phyloP scores from a whole-genome alignment of 2,888 invertebrate genomes.

The Lepidochitona cinerea region DNA sequence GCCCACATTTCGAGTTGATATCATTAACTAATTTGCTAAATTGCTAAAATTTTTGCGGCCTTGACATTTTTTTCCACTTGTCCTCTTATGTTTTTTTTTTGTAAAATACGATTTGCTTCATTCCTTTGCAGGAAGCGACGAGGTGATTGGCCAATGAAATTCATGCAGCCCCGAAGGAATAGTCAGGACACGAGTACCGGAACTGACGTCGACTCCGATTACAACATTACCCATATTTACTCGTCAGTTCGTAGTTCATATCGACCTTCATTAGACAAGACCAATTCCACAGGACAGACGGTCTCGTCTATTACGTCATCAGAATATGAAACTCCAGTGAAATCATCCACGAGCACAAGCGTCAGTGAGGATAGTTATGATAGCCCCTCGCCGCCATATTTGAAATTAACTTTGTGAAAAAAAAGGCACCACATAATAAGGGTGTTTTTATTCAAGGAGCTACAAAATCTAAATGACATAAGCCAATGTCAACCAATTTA shows the following conservation, averaged over 20 bases:
- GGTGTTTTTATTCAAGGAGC: no score
- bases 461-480: no score
- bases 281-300: background rate
- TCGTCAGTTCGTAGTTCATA: background rate
- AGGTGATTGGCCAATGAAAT: constrained; percentile 2
- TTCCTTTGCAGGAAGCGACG: background rate
- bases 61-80: no score
- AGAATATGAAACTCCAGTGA: background rate
- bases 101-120: no score
- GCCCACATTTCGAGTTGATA: no score
- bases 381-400: background rate
- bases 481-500: no score
- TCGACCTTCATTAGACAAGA: background rate
- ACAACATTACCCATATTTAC: background rate
- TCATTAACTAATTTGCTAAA: no score
- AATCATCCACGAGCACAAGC: background rate
- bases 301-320: background rate
- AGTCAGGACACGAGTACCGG: background rate
- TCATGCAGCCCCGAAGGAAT: background rate
- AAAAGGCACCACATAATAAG: no score
- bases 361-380: background rate
- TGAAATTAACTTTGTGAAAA: background rate
- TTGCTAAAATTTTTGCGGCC: no score
- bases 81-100: no score
- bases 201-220: background rate